Percentiles rank a stretch among this genome's conserved stretches.
phyloP scores from a whole-genome alignment of 2,113 vertebrate genomes.

The Corvus moneduloides region DNA sequence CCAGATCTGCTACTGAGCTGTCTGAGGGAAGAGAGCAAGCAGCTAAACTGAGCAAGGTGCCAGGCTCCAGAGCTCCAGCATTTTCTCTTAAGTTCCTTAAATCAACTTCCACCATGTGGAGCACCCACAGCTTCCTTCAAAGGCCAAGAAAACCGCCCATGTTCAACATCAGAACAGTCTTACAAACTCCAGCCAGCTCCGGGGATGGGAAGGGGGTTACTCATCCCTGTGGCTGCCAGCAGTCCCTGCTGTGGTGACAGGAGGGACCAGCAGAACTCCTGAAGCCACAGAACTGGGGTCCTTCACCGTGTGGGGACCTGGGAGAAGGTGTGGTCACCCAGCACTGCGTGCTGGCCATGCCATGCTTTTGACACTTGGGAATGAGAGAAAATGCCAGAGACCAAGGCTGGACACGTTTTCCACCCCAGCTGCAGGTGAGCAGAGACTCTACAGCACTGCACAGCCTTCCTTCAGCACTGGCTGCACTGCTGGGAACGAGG shows the following conservation, averaged over 20 bases:
- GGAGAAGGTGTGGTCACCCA: neutral
- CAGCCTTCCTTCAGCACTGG: neutral
- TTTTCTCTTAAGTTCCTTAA: neutral
- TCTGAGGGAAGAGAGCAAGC: neutral
- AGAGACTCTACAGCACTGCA: neutral
- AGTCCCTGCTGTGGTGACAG: neutral
- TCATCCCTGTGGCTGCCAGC: constrained; percentile 1
- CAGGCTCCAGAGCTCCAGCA: neutral
- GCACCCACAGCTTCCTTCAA: neutral
- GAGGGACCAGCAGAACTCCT: neutral
- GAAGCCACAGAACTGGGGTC: neutral
- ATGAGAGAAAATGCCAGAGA: neutral
- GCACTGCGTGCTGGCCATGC: no score
- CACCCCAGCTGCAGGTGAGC: neutral
- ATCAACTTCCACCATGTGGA: neutral
- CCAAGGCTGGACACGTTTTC: neutral
- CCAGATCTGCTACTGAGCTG: neutral
- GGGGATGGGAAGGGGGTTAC: neutral
- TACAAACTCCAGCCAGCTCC: neutral
- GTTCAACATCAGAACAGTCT: neutral
- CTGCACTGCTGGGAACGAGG: neutral
- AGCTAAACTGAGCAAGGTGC: neutral
- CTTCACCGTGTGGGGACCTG: fast-evolving
- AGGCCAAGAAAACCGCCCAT: neutral
- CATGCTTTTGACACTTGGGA: neutral